phyloP scores from a whole-genome alignment of 2,113 vertebrate genomes.

The Nesoenas mayeri region DNA sequence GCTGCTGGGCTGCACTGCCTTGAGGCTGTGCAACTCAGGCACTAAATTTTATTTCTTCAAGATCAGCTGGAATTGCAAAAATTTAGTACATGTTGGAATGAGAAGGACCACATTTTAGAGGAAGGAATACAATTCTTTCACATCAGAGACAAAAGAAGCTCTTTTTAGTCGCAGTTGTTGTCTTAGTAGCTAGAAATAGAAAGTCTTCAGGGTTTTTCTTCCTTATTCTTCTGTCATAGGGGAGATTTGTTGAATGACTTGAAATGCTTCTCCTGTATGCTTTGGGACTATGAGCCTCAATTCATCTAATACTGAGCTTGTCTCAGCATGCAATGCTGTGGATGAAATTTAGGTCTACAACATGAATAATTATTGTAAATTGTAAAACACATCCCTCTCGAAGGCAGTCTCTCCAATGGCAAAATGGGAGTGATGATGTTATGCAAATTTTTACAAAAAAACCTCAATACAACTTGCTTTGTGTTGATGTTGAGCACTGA shows the following conservation, averaged over 20 bases:
- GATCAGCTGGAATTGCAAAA: neutral
- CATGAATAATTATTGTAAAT: neutral
- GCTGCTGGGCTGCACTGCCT: neutral
- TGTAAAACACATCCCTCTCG: neutral
- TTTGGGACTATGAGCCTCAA: neutral
- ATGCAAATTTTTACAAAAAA: neutral
- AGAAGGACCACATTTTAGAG: neutral
- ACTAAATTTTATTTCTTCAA: slow-evolving; percentile 4
- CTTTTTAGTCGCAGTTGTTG: neutral
- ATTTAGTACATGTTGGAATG: neutral
- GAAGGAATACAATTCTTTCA: neutral
- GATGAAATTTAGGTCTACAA: neutral
- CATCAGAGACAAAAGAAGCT: neutral
- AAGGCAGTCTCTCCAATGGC: neutral
- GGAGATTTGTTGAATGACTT: neutral
- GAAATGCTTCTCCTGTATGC: neutral
- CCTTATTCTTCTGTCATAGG: neutral
- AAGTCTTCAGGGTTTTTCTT: neutral
- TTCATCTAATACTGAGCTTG: neutral
- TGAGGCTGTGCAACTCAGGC: neutral
- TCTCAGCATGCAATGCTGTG: neutral
- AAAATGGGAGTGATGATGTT: neutral
- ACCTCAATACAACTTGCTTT: neutral
- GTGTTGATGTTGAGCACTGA: neutral
- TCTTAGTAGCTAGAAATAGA: slow-evolving; percentile 20